Percentiles rank a stretch among this genome's conserved stretches.
Evolutionary conservation across 2,113 vertebrate species (phyloP).

Genomic region (Pyrgilauda ruficollis): DNA sequence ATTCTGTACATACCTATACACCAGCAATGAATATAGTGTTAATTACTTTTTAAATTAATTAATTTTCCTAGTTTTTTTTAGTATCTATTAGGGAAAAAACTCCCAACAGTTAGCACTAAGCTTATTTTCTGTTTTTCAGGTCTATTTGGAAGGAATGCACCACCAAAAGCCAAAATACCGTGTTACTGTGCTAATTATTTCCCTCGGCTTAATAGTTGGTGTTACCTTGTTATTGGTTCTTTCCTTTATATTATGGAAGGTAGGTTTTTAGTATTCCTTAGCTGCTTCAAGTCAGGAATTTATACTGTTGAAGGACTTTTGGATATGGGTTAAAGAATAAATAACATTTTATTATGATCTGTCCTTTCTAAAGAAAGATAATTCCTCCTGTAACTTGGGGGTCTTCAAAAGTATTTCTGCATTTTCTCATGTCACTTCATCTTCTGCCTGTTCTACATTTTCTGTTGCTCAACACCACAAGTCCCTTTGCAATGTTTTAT

Average conservation of each 20-base stretch:
- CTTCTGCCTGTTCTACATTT: not conserved
- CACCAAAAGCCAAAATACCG: constrained; percentile 78
- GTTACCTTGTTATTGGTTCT: constrained; percentile 80
- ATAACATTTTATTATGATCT: not conserved
- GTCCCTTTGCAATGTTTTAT: not conserved
- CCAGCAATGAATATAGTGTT: not conserved
- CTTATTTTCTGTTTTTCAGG: constrained; percentile 70
- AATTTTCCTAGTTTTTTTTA: not conserved
- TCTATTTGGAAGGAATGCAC: constrained; percentile 84
- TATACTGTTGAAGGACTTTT: not conserved
- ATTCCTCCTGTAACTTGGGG: not conserved
- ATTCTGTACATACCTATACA: not conserved
- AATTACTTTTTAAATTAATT: not conserved
- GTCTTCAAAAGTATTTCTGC: not conserved
- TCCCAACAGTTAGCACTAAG: not conserved
- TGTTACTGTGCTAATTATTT: constrained; percentile 79
- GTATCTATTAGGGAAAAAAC: not conserved
- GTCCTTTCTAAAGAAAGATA: not conserved
- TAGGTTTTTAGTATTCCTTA: constrained; percentile 51
- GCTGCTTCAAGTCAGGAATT: not conserved
- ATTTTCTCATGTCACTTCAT: not conserved
- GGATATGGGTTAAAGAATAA: not conserved
- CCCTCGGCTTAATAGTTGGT: constrained; percentile 80
- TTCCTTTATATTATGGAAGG: constrained; percentile 88
- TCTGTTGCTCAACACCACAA: not conserved